Base-by-base conservation (phyloP, 2,797 vertebrate genomes). In the Scarus forsteni region DNA sequence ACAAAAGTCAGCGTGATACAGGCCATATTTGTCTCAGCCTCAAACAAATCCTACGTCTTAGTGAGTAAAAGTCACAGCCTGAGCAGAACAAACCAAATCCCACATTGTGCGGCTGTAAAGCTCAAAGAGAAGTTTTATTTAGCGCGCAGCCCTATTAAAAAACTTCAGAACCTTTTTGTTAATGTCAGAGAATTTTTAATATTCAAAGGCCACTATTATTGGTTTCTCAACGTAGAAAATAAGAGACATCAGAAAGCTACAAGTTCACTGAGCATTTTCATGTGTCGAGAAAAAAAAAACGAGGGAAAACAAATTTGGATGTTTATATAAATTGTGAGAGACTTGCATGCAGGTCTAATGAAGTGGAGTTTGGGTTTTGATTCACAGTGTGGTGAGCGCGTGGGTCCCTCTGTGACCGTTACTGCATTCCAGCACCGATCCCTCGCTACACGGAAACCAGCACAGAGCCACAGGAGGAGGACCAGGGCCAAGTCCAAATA, bases 241-340 rank as follows among this genome's bases (percentile, higher is more conserved):
- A 93, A 89, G 91, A 93, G 90, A 95, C 94, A 95, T 95, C 93
- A 92, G 89, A 94, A 83, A 80, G 84, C 80, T 89, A 88, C 89
- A 91, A 92, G 91, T 87, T 85, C 81, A 86, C 86, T n/a, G 91
- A 94, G 90, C 91, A 94, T 94, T 94, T 94, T 93, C 92, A 93
- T 91, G 92, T 86, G 84, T 85, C 27, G 27, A 27, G 27, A 75
- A 79, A 88, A 84, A 88, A 89, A 89, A 85, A 90, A 88, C 38
- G 85, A 89, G 73, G 90, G 88, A 90, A 93, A 94, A 93, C 92
- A 93, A 94, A 94, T 92, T 93, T 92, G 79, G 85, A 86, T 94
- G 94, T 95, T 95, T 95, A 94, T 94, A 93, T 93, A 90, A 87
- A 88, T 87, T 89, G 90, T 91, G 92, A 92, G 90, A 92, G 92